A percentile compares a stretch with the other conserved stretches of the same genome.
Evolutionary conservation across 2,888 invertebrate genomes (phyloP).

Genomic region (Branchipolynoe longqiensis): DNA sequence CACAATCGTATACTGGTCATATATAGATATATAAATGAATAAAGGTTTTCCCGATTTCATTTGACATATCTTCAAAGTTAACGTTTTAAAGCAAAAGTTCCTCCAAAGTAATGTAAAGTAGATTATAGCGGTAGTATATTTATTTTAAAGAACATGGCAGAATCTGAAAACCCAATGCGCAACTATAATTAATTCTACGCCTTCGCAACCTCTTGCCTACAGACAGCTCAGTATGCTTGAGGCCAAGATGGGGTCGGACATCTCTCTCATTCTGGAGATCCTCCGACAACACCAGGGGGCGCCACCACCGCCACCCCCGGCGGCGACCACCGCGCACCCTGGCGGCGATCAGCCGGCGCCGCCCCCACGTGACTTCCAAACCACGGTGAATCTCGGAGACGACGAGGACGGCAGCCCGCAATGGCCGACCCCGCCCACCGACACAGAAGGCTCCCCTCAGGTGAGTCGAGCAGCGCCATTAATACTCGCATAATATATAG

Average conservation of each 20-base stretch:
- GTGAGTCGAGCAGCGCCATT: not conserved
- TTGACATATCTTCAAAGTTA: too few relatives aligned
- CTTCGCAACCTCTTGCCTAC: too few relatives aligned
- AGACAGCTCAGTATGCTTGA: conserved; percentile 79
- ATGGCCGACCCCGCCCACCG: conserved; percentile 52
- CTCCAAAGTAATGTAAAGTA: too few relatives aligned
- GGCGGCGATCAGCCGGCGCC: conserved; percentile 12
- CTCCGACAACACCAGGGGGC: conserved; percentile 66
- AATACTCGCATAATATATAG: too few relatives aligned
- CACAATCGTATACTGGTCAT: too few relatives aligned
- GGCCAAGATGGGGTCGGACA: conserved; percentile 79
- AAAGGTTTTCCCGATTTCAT: too few relatives aligned
- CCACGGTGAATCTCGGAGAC: conserved; percentile 10
- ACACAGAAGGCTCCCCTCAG: not conserved
- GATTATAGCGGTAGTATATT: too few relatives aligned
- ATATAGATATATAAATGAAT: too few relatives aligned
- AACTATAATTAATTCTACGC: too few relatives aligned
- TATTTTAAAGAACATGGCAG: too few relatives aligned
- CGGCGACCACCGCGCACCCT: conserved; percentile 1
- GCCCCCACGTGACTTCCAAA: conserved; percentile 42
- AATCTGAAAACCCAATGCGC: too few relatives aligned
- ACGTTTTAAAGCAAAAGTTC: too few relatives aligned
- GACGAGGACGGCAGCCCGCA: conserved; percentile 10
- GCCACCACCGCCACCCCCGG: conserved; percentile 41
- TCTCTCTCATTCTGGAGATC: conserved; percentile 78